Evolutionary conservation across 2,888 invertebrate species (phyloP).

Genomic region (Clitarchus hookeri): DNA sequence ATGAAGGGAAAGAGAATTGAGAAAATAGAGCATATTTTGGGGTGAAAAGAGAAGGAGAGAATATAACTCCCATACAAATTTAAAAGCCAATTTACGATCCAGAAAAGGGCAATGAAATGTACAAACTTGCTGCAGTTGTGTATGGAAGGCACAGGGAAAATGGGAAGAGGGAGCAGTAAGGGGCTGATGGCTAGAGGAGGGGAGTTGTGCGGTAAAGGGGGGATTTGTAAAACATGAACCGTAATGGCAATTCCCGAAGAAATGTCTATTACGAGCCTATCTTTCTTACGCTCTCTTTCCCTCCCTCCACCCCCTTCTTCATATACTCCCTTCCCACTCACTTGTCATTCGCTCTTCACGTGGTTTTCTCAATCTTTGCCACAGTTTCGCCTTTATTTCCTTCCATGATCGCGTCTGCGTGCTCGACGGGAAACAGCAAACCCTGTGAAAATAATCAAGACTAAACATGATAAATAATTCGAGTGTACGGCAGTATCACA

Average conservation of each 20-base stretch:
- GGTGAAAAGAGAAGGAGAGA: not conserved
- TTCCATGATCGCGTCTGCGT: not conserved
- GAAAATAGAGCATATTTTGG: constrained; percentile 5
- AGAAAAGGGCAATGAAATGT: constrained; percentile 26
- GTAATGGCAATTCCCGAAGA: constrained; percentile 16
- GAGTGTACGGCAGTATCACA: too few relatives aligned
- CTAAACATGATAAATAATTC: too few relatives aligned
- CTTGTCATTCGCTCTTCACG: constrained; percentile 5
- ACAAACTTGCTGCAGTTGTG: not conserved
- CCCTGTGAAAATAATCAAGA: not conserved
- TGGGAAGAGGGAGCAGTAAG: not conserved
- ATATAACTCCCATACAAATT: constrained; percentile 30
- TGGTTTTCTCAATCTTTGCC: constrained; percentile 21
- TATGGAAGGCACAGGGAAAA: not conserved
- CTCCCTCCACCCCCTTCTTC: not conserved
- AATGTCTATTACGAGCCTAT: constrained; percentile 23
- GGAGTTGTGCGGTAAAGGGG: not conserved
- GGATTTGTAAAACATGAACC: constrained; percentile 18
- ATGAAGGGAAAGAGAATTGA: not conserved
- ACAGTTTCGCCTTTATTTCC: constrained; percentile 6
- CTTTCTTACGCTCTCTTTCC: not conserved
- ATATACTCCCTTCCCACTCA: not conserved
- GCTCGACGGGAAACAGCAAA: not conserved
- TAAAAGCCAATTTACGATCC: constrained; percentile 33
- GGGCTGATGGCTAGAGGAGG: not conserved